Evolutionary conservation across 2,797 vertebrate genomes (phyloP), one percentile per base, ranked within the genome.

Genomic region (Crenuchus spilurus): DNA sequence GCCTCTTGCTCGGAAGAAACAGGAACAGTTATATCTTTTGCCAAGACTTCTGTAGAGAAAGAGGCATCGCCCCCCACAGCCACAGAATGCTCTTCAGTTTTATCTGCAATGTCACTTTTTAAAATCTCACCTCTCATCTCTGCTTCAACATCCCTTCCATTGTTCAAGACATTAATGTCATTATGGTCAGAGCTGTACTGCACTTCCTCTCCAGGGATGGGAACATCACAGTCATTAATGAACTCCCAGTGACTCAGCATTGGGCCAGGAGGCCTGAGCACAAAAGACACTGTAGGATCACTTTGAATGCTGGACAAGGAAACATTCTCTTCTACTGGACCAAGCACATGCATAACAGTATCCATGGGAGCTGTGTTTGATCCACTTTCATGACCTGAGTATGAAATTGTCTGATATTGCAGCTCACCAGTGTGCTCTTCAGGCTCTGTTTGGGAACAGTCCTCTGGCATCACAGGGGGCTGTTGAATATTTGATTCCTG

Each of bases 231-330:
- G 75, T 91, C 89, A 33, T 75, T 87, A 81, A 86, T 84, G 8
- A 85, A 74, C 84, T 93, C 90, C 51, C 82, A 76, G 75, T 92
- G 91, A 90, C 84, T 92, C 84, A 92, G 83, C 88, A 92, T 87
- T 16, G 90, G 87, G 49, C 88, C 88, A 63, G 83, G 81, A 83
- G 86, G 79, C 63, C 39, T 84, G 42, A 88, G 79, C 58, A 77
- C 76, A 75, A 83, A 82, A 42, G 77, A 60, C 73, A 66, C 77
- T 69, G 75, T 70, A 54, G 66, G 49, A 65, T 74, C 72, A 55
- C 68, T 72, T 66, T 77, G 75, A 70, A 52, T 52, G 24, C 37
- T 58, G 18, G 80, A 57, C 70, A 49, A 71, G 28, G 79, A 77
- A 73, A 77, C 68, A 31, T 28, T 61, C 18, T 28, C 72, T 51